Conservation (phyloP, 2,113 vertebrate genomes). For the Hepsetus odoe region DNA sequence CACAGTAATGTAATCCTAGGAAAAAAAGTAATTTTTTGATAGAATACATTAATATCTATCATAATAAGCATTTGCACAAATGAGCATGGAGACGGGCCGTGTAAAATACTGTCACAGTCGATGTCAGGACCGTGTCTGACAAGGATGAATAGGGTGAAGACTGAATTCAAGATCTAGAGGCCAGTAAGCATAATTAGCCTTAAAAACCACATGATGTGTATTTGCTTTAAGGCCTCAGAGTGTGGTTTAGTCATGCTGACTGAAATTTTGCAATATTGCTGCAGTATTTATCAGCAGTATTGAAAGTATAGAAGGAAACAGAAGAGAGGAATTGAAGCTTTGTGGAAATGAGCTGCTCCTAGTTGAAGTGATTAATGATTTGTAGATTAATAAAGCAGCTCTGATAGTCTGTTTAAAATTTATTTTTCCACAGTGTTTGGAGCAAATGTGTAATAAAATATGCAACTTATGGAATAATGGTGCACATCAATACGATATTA, state of each 20-base stretch:
- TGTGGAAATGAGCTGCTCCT: not conserved
- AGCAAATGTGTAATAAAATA: too few species aligned
- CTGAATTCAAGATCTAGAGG: too few species aligned
- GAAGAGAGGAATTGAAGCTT: not conserved
- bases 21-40: not conserved
- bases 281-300: not conserved
- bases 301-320: not conserved
- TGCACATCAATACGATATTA: too few species aligned
- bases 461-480: too few species aligned
- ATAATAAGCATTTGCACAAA: not conserved
- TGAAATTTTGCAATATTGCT: too few species aligned
- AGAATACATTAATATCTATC: not conserved
- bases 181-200: too few species aligned
- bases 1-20: too few species aligned
- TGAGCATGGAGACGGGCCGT: not conserved
- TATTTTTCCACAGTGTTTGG: too few species aligned
- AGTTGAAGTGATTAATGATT: not conserved
- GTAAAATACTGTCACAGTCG: not conserved
- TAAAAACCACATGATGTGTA: too few species aligned
- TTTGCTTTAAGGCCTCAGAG: too few species aligned
- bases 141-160: not conserved
- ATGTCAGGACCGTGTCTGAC: not conserved
- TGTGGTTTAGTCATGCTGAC: too few species aligned
- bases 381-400: not conserved
- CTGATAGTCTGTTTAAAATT: too few species aligned